Evolutionary conservation across 92 coral and sea anemone genomes (phyloP).

Genomic region (Palythoa grandiflora): DNA sequence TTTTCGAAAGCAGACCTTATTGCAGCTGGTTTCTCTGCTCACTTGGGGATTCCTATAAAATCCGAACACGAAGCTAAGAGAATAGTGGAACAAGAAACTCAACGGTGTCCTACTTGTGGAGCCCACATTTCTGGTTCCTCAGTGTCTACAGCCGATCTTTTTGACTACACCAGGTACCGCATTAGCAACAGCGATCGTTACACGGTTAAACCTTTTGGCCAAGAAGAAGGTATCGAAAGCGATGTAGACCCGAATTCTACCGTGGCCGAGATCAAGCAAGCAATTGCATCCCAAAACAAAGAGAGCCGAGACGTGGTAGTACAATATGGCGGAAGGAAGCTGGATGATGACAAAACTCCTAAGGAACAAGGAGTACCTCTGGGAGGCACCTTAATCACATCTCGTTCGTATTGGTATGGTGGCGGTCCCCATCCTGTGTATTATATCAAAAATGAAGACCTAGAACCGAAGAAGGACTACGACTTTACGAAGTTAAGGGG

Average conservation of each 20-base stretch:
- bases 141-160: background rate
- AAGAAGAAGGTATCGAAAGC: slow-evolving; percentile 14
- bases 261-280: slow-evolving; percentile 25
- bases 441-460: background rate
- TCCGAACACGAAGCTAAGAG: slow-evolving; percentile 2
- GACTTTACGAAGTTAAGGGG: background rate
- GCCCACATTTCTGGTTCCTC: background rate
- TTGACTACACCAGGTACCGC: slow-evolving; percentile 4
- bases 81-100: background rate
- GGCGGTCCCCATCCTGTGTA: slow-evolving; percentile 18
- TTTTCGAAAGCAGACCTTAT: slow-evolving; percentile 29
- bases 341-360: slow-evolving; percentile 15
- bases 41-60: slow-evolving; percentile 24
- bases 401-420: background rate
- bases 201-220: slow-evolving; percentile 1
- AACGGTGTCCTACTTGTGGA: slow-evolving; percentile 15
- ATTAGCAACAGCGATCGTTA: background rate
- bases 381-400: background rate
- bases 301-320: background rate
- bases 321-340: slow-evolving; percentile 21
- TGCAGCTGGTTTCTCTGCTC: too few species aligned
- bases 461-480: slow-evolving; percentile 18
- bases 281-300: background rate
- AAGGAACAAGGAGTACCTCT: slow-evolving; percentile 1
- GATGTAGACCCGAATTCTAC: slow-evolving; percentile 14